phyloP scores from a whole-genome alignment of 64 coral and sea anemone species.

The Montipora cactus region DNA sequence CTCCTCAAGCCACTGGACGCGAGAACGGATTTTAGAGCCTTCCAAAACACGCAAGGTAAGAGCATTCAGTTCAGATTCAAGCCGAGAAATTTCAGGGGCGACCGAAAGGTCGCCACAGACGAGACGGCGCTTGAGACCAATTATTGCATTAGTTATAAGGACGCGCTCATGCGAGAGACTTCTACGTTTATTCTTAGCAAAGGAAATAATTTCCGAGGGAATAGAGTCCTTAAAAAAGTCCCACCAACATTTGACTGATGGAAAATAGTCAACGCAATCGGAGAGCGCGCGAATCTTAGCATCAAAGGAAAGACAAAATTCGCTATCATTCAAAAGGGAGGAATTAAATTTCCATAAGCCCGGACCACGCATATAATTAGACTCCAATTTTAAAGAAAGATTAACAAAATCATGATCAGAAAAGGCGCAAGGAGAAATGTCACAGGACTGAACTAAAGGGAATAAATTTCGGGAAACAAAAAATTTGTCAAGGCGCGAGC shows the following conservation, averaged over 20 bases:
- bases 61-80: background rate
- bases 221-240: background rate
- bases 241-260: background rate
- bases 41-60: background rate
- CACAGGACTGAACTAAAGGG: too few species aligned
- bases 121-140: background rate
- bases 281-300: too few species aligned
- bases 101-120: background rate
- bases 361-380: too few species aligned
- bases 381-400: background rate
- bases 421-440: too few species aligned
- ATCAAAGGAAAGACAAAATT: too few species aligned
- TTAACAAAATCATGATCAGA: background rate
- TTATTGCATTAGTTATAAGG: background rate
- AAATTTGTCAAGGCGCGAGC: background rate
- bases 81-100: background rate
- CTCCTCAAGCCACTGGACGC: slow-evolving; percentile 29
- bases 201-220: background rate
- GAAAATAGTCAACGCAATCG: background rate
- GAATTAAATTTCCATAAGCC: too few species aligned
- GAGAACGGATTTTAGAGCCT: background rate
- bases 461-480: background rate
- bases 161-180: background rate
- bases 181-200: background rate
- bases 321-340: too few species aligned